Percentiles rank a stretch among this genome's conserved stretches.
Evolutionary conservation across 2,888 invertebrate species (phyloP).

Genomic region (Coelopa pilipes): DNA sequence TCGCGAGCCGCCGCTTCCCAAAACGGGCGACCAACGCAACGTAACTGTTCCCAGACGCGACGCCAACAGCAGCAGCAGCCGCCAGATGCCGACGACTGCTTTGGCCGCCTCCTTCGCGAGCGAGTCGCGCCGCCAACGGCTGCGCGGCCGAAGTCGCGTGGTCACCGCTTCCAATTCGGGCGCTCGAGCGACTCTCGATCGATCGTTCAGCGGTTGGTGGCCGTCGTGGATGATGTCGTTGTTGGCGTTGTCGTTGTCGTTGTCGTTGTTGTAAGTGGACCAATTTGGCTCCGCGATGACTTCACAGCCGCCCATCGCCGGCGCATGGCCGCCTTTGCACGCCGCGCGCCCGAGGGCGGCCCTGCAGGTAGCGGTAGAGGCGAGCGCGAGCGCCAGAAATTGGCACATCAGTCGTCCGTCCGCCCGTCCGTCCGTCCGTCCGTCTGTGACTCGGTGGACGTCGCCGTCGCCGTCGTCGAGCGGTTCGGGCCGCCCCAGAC

Average conservation of each 20-base stretch:
- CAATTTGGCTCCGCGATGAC: constrained; percentile 44
- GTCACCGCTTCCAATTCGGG: constrained; percentile 24
- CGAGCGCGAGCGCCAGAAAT: not conserved
- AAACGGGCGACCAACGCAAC: constrained; percentile 24
- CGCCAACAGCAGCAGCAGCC: not conserved
- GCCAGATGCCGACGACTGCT: not conserved
- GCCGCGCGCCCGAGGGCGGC: constrained; percentile 7
- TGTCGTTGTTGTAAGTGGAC: constrained; percentile 42
- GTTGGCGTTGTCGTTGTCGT: constrained; percentile 16
- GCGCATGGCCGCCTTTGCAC: constrained; percentile 26
- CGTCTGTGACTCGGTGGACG: not conserved
- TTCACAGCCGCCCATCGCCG: constrained; percentile 25
- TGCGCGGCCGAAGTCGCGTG: constrained; percentile 28
- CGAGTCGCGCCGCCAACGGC: constrained; percentile 32
- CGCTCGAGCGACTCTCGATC: constrained; percentile 3
- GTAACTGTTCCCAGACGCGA: constrained; percentile 15
- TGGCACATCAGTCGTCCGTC: not conserved
- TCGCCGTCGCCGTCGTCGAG: not conserved
- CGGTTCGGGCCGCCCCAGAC: not conserved
- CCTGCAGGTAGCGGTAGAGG: not conserved
- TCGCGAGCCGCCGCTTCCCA: too few relatives aligned
- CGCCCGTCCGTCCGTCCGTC: too few relatives aligned
- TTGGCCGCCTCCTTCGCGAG: constrained; percentile 20
- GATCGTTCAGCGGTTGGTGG: constrained; percentile 14
- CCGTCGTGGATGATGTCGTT: not conserved